These are phyloP conservation scores for Pseudococcus longispinus DNA, from an alignment of 2,888 invertebrate genomes.

Conservation along the genomic window DNA sequence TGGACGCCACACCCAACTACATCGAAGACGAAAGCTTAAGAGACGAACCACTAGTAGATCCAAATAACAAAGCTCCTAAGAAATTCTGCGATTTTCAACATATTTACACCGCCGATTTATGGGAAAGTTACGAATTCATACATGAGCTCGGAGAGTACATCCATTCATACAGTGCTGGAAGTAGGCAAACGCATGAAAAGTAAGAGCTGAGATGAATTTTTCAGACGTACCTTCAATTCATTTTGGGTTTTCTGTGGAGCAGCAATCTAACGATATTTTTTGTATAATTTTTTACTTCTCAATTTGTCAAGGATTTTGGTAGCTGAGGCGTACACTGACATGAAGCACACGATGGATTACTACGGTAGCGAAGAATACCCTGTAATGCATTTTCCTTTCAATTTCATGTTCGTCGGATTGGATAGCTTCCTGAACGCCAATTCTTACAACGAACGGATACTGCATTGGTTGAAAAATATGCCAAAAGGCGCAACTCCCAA, in stretches of 20 bases:
- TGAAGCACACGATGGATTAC: conserved; percentile 13
- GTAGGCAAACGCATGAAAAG: neutral
- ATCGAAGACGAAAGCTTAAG: conserved; percentile 15
- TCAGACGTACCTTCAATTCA: neutral
- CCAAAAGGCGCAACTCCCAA: conserved; percentile 47
- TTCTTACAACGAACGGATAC: neutral
- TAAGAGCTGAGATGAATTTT: neutral
- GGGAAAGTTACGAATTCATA: conserved; percentile 50
- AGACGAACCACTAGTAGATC: conserved; percentile 50
- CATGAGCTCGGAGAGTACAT: conserved; percentile 18
- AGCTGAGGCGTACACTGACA: conserved; percentile 44
- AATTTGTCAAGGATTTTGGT: conserved; percentile 36
- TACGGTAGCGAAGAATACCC: neutral
- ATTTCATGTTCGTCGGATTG: conserved; percentile 30
- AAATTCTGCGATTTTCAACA: neutral
- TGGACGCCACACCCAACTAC: conserved; percentile 56
- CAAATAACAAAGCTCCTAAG: neutral
- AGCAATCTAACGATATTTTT: too few species aligned
- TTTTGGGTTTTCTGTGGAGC: neutral
- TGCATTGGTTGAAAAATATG: conserved; percentile 43
- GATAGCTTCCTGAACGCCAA: neutral
- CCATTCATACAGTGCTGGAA: neutral
- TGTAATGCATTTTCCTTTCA: conserved; percentile 53
- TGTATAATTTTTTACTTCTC: neutral
- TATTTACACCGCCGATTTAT: conserved; percentile 53